Evolutionary conservation across 2,797 vertebrate species (phyloP).

Genomic region (Picus viridis): DNA sequence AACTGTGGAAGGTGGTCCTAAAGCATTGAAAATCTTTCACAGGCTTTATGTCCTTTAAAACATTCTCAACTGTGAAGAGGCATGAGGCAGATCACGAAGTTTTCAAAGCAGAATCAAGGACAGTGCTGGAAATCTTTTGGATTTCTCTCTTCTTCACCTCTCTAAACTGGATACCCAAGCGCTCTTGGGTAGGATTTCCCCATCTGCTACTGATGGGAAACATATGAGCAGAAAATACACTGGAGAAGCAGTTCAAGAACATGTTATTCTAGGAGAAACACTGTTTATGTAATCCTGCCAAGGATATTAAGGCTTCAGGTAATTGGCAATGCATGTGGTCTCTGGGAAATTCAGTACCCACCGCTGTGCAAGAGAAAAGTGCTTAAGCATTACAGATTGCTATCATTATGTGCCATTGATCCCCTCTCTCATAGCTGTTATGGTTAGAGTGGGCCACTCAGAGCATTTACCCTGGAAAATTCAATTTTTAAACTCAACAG

Average conservation of each 20-base stretch:
- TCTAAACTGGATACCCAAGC: neutral
- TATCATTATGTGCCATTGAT: neutral
- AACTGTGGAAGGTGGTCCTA: neutral
- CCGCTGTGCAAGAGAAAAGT: neutral
- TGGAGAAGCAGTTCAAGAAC: constrained; percentile 28
- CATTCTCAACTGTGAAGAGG: neutral
- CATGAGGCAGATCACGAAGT: neutral
- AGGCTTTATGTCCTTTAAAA: neutral
- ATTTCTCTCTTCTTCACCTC: neutral
- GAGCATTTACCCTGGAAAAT: neutral
- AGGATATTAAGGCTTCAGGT: constrained; percentile 5
- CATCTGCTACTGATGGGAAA: constrained; percentile 24
- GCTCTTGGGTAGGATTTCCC: neutral
- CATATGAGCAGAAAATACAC: constrained; percentile 21
- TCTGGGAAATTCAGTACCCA: neutral
- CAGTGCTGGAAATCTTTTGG: neutral
- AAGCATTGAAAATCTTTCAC: neutral
- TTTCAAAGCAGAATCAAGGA: neutral
- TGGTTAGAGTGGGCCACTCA: neutral
- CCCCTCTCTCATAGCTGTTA: neutral
- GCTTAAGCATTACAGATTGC: neutral
- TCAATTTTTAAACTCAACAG: neutral
- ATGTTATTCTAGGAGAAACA: constrained; percentile 40
- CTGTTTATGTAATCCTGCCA: neutral
- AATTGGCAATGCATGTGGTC: neutral